Percentiles rank a stretch among this genome's conserved stretches.
Conservation (phyloP, 2,888 invertebrate species). For the Nomada ruficornis region DNA sequence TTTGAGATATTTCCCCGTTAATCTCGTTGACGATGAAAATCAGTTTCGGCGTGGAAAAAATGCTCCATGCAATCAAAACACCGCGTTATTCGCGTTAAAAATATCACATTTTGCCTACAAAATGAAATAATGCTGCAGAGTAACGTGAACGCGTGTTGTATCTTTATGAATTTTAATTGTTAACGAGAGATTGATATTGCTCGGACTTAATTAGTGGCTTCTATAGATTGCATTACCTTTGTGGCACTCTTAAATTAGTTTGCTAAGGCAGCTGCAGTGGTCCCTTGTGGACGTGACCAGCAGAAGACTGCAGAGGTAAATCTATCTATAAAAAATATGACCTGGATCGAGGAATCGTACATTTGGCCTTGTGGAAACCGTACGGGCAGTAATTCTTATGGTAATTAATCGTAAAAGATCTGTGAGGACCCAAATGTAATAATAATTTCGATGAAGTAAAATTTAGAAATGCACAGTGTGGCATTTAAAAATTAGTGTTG, state of each 20-base stretch:
- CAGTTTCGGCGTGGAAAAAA: background rate
- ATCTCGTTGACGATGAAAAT: background rate
- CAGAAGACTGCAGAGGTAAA: slow-evolving; percentile 8
- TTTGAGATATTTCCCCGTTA: background rate
- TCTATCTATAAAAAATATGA: slow-evolving; percentile 40
- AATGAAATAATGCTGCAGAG: slow-evolving; percentile 11
- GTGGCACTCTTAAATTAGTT: slow-evolving; percentile 57
- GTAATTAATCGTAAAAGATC: no score
- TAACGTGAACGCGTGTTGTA: background rate
- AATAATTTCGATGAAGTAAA: no score
- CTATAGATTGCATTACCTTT: slow-evolving; percentile 49
- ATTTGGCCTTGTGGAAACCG: slow-evolving; percentile 34
- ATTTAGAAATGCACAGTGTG: no score
- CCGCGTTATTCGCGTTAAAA: background rate
- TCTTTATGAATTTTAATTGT: slow-evolving; percentile 16
- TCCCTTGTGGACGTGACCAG: slow-evolving; percentile 31
- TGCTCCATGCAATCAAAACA: background rate
- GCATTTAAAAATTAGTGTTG: no score
- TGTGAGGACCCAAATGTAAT: no score
- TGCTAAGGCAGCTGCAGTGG: slow-evolving; percentile 26
- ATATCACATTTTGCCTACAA: background rate
- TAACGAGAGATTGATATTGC: slow-evolving; percentile 12
- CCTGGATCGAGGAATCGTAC: slow-evolving; percentile 1
- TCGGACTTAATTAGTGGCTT: slow-evolving; percentile 19
- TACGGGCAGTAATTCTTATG: background rate